phyloP scores from a whole-genome alignment of 2,888 invertebrate species.

The Gasteruption jaculator region DNA sequence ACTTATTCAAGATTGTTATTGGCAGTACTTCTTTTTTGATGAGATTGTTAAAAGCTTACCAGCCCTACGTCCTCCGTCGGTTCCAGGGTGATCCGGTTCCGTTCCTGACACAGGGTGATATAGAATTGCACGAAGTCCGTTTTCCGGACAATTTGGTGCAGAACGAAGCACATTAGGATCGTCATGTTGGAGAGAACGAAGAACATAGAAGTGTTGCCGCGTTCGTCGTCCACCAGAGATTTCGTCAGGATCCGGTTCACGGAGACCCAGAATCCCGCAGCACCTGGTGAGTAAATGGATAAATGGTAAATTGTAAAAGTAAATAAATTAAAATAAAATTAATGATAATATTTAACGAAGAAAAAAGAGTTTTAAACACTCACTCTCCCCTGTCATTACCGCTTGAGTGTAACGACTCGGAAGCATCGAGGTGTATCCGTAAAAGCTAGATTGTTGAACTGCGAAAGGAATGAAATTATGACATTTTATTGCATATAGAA shows the following conservation, averaged over 20 bases:
- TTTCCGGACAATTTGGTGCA: conserved; percentile 73
- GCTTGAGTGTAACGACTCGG: conserved; percentile 89
- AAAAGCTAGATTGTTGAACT: conserved; percentile 92
- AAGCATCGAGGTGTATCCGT: conserved; percentile 89
- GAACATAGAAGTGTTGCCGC: conserved; percentile 81
- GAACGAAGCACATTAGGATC: conserved; percentile 70
- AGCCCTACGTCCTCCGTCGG: conserved; percentile 81
- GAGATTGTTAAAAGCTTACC: conserved; percentile 54
- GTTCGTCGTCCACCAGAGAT: conserved; percentile 69
- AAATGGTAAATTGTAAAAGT: not conserved
- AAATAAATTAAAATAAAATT: not conserved
- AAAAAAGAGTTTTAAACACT: conserved; percentile 40
- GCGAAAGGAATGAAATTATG: conserved; percentile 25
- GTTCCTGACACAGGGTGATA: conserved; percentile 68
- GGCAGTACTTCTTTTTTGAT: too few species aligned
- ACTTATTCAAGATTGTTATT: too few species aligned
- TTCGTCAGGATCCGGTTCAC: conserved; percentile 81
- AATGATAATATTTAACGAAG: not conserved
- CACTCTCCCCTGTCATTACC: conserved; percentile 93
- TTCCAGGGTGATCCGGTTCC: conserved; percentile 75
- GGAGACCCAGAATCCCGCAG: conserved; percentile 84
- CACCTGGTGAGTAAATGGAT: conserved; percentile 58
- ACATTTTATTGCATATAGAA: conserved; percentile 11
- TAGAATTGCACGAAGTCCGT: conserved; percentile 83
- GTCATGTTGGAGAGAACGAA: conserved; percentile 76